Evolutionary conservation across 2,888 invertebrate genomes (phyloP).

Genomic region (Epistrophe grossulariae): DNA sequence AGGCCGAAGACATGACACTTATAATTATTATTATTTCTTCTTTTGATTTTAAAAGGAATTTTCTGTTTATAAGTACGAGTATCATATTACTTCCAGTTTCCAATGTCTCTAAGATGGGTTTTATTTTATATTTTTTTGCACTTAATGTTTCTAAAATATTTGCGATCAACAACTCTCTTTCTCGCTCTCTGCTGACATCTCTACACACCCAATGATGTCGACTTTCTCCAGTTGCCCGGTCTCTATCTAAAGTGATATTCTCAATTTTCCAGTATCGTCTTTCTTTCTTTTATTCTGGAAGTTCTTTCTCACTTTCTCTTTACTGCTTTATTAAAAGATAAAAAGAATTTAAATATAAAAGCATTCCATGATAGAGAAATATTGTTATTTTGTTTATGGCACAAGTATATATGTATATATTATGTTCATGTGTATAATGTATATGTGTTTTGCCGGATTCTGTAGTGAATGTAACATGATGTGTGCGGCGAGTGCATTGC

Average conservation of each 20-base stretch:
- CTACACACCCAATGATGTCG: conserved; percentile 20
- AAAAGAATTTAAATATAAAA: conserved; percentile 2
- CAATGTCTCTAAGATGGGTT: conserved; percentile 12
- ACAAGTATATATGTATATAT: neutral
- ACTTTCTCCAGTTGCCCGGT: conserved; percentile 54
- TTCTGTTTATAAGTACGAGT: conserved; percentile 14
- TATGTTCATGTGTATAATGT: neutral
- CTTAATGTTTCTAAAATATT: conserved; percentile 31
- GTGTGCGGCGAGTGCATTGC: neutral
- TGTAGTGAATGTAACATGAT: neutral
- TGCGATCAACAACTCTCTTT: conserved; percentile 29
- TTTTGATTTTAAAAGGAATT: conserved; percentile 31
- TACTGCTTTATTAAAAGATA: neutral
- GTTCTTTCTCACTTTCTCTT: conserved; percentile 61
- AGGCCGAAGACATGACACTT: conserved; percentile 45
- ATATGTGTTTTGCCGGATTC: neutral
- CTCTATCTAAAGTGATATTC: conserved; percentile 1
- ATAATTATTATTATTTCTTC: neutral
- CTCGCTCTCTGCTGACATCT: conserved; percentile 31
- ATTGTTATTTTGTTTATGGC: conserved; percentile 17
- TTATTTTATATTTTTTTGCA: conserved; percentile 10
- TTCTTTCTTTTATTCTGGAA: conserved; percentile 42
- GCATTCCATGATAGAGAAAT: neutral
- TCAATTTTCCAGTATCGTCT: conserved; percentile 55
- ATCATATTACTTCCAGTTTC: conserved; percentile 48